A percentile compares a stretch with the other conserved stretches of the same genome.
These are phyloP conservation scores for Varanus salvator DNA, from an alignment of 2,113 vertebrate species.

Conservation along the genomic window DNA sequence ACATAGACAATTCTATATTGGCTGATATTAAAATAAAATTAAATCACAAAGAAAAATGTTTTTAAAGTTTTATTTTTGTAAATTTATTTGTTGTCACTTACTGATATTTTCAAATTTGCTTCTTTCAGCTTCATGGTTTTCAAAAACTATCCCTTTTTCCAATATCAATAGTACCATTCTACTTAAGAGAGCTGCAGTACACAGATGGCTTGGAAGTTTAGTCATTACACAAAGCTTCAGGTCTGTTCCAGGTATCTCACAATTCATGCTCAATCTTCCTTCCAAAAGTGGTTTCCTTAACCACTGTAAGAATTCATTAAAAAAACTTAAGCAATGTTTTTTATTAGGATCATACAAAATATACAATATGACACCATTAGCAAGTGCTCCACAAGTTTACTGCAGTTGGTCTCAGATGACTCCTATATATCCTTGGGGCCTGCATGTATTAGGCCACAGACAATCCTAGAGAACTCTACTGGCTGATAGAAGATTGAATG, in stretches of 20 bases:
- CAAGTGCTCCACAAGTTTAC: no score
- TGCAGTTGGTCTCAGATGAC: no score
- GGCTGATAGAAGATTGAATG: no score
- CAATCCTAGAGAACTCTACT: no score
- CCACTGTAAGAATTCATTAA: slow-evolving; percentile 81
- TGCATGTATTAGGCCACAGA: no score
- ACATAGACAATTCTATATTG: not conserved
- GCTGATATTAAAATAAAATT: not conserved
- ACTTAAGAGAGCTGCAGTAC: slow-evolving; percentile 85
- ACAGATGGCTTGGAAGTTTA: slow-evolving; percentile 88
- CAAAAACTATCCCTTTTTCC: slow-evolving; percentile 56
- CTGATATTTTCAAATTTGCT: slow-evolving; percentile 74
- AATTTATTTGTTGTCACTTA: slow-evolving; percentile 66
- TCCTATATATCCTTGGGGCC: no score
- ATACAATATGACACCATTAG: not conserved
- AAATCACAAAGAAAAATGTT: not conserved
- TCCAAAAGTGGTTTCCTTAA: slow-evolving; percentile 86
- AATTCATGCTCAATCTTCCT: slow-evolving; percentile 82
- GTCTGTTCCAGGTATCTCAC: slow-evolving; percentile 76
- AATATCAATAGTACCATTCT: slow-evolving; percentile 77
- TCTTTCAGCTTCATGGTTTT: slow-evolving; percentile 63
- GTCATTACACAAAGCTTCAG: slow-evolving; percentile 70
- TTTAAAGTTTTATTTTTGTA: not conserved
- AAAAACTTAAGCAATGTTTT: not conserved
- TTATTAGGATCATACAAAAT: not conserved